Evolutionary conservation across 2,888 invertebrate genomes (phyloP), one percentile per base, ranked within the genome.

Genomic region (Encarsia formosa): DNA sequence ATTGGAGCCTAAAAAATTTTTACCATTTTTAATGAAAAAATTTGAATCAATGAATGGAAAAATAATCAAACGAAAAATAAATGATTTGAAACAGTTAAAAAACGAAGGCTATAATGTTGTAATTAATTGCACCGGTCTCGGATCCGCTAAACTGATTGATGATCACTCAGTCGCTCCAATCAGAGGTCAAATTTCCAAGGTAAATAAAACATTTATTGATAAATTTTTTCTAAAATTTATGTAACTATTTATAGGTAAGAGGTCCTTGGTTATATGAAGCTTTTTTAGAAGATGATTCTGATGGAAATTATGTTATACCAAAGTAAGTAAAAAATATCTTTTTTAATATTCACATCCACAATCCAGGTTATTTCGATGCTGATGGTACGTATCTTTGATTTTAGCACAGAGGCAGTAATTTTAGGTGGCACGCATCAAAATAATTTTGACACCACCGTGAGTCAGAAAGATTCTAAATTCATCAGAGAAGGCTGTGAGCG

Each of bases 71-170:
- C 69, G 64, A 54, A 80, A 77, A 60, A 71, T 88, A 5, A 74
- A 78, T 11, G 69, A 77, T 43, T 67, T 86, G 1, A 68, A 81
- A 4, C 75, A 79, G 26, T 68, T 82, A 16, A 61, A 73, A 1
- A 63, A 65, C 15, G 73, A 70, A 24, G 70, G 73, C 0, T 85
- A 76, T 63, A 84, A 89, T 66, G 77, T 88, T 1, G 76, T 92
- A n/a, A 78, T 92, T 37, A 91, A 92, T 69, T 92, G 91, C 61
- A 79, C 83, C 1, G 92, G 89, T 2, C 65, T 91, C 1, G 83
- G 82, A 1, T 82, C 91, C 0, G 76, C 77, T 59, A 58, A 76
- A 8, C 69, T 91, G 0, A 78, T 83, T 1, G 76, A 78, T 1
- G 91, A 92, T 75, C 60, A 70, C 0, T 66, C 68, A 29, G 76